A percentile compares a stretch with the other conserved stretches of the same genome.
These are phyloP conservation scores for Molossus molossus DNA, from an alignment of 2,797 vertebrate species.

Conservation along the genomic window DNA sequence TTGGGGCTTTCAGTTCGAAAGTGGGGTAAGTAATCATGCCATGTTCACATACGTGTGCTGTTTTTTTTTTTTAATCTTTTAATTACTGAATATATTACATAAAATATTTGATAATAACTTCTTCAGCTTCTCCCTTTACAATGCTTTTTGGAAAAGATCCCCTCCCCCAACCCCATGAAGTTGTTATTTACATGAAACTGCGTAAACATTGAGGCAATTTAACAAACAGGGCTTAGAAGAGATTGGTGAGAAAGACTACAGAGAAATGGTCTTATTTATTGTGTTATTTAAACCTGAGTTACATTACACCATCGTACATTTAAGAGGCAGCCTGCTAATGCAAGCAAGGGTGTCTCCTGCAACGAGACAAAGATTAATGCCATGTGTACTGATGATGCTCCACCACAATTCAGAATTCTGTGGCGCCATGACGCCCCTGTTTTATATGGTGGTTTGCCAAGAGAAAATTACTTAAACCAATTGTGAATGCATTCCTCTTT, in stretches of 20 bases:
- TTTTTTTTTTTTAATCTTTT: slow-evolving; percentile 61
- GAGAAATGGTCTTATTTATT: slow-evolving; percentile 87
- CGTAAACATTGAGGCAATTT: slow-evolving; percentile 82
- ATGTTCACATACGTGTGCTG: not conserved
- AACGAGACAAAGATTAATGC: slow-evolving; percentile 96
- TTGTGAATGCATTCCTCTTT: slow-evolving; percentile 94
- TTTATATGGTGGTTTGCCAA: slow-evolving; percentile 95
- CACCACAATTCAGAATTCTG: slow-evolving; percentile 96
- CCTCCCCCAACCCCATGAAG: not conserved
- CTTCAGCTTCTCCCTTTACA: slow-evolving; percentile 50
- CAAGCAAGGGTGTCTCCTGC: slow-evolving; percentile 94
- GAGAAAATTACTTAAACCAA: slow-evolving; percentile 95
- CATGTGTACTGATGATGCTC: slow-evolving; percentile 95
- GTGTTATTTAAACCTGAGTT: slow-evolving; percentile 90
- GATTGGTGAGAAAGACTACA: slow-evolving; percentile 59
- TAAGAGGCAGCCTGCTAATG: slow-evolving; percentile 93
- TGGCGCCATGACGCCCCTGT: slow-evolving; percentile 96
- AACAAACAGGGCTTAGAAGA: slow-evolving; percentile 76
- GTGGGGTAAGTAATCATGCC: slow-evolving; percentile 85
- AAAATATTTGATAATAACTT: slow-evolving; percentile 82
- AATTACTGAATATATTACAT: slow-evolving; percentile 83
- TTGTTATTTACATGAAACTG: slow-evolving; percentile 76
- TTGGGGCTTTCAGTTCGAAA: slow-evolving; percentile 84
- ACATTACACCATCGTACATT: slow-evolving; percentile 90
- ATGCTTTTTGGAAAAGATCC: not conserved